Conservation (phyloP, 2,888 invertebrate genomes). For the Drosophila limbata region DNA sequence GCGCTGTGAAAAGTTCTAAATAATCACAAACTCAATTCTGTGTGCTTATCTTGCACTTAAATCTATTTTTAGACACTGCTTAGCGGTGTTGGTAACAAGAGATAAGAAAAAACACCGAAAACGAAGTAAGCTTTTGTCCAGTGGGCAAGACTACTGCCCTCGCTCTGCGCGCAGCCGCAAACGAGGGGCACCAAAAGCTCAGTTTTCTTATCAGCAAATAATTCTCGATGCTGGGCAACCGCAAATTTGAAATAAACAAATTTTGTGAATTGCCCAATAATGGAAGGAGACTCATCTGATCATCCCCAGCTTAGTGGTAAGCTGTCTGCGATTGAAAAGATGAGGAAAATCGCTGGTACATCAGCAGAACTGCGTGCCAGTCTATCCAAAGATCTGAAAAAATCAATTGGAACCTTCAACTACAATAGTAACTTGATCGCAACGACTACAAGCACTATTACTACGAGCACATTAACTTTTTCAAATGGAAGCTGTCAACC, state of each 20-base stretch:
- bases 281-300: slow-evolving; percentile 6
- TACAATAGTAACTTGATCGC: not conserved
- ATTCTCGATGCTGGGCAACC: slow-evolving; percentile 1
- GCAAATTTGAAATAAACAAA: slow-evolving; percentile 10
- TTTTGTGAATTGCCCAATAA: slow-evolving; percentile 5
- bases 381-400: not conserved
- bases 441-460: slow-evolving; percentile 13
- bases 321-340: slow-evolving; percentile 3
- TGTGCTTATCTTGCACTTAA: slow-evolving; percentile 14
- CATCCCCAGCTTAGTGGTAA: slow-evolving; percentile 5
- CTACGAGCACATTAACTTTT: slow-evolving; percentile 8
- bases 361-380: slow-evolving; percentile 8
- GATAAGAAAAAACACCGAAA: too few species aligned
- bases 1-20: slow-evolving; percentile 4
- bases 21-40: not conserved
- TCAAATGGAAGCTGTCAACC: slow-evolving; percentile 2
- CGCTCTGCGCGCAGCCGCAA: too few species aligned
- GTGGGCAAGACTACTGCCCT: too few species aligned
- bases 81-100: too few species aligned
- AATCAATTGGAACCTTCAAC: slow-evolving; percentile 1
- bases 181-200: not conserved
- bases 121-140: too few species aligned
- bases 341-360: slow-evolving; percentile 7
- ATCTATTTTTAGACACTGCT: slow-evolving; percentile 17
- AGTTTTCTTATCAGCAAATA: slow-evolving; percentile 1